Conservation (phyloP, 2,888 invertebrate genomes). For the Amiota minor region DNA sequence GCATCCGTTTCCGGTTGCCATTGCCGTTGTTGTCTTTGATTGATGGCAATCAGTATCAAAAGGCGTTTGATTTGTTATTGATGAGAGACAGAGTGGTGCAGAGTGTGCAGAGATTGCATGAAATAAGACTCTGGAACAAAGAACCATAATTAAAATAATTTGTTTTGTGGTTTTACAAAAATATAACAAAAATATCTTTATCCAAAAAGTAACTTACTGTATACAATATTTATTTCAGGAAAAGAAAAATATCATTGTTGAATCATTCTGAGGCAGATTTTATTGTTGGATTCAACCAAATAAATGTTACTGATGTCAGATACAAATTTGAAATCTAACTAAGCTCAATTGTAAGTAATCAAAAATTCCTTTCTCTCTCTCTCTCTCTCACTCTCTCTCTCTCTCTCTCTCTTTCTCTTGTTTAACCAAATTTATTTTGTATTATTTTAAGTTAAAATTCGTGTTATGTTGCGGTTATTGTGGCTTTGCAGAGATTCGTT, state of each 20-base stretch:
- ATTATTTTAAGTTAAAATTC: slow-evolving; percentile 18
- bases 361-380: too few species aligned
- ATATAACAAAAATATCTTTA: neutral
- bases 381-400: too few species aligned
- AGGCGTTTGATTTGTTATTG: neutral
- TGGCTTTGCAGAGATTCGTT: slow-evolving; percentile 1
- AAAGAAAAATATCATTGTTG: neutral
- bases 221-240: neutral
- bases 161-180: slow-evolving; percentile 45
- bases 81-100: neutral
- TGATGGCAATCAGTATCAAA: slow-evolving; percentile 14
- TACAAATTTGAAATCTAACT: neutral
- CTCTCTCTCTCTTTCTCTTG: too few species aligned
- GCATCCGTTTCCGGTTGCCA: slow-evolving; percentile 20
- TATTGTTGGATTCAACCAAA: neutral
- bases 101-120: slow-evolving; percentile 7
- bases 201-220: neutral
- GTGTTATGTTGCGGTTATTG: slow-evolving; percentile 21
- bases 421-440: neutral
- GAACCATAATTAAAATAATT: slow-evolving; percentile 47
- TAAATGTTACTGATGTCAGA: neutral
- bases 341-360: neutral
- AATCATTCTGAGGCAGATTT: neutral
- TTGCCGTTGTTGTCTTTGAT: slow-evolving; percentile 31
- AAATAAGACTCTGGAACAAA: neutral